Evolutionary conservation across 2,888 invertebrate species (phyloP), one percentile per base, ranked within the genome.

Genomic region (Acholoe squamosa): DNA sequence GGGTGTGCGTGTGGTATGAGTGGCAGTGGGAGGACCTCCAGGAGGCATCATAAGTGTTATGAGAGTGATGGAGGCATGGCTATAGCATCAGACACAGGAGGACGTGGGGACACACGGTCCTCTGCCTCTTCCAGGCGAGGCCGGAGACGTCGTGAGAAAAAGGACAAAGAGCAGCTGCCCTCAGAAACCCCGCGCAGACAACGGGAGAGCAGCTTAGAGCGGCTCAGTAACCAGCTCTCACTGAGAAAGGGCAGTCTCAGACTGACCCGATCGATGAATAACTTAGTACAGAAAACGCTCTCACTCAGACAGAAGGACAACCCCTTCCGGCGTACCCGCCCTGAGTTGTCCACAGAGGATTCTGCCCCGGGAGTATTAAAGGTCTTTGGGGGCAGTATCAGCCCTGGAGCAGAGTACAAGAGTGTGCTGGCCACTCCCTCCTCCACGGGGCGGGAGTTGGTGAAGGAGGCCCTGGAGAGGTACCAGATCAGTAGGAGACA

Each of bases 371-470:
- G 95, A 0, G 94, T 95, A 1, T 91, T 95, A 33, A 94, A 94
- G 91, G 93, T 95, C 76, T 94, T 94, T 91, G 95, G 95, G 19
- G 94, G 94, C 84, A 93, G 94, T 19, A 92, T 95, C 51, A 90
- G 93, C 77, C 94, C 94, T 7, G 95, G 95, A 16, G 94, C 94
- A 12, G 93, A 94, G 86, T 95, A 95, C 91, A 95, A 95, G 92
- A 94, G 94, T 91, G 95, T 95, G 16, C 91, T 95, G 28, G 95
- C 95, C 10, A 94, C 94, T 7, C 93, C 93, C 34, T 91, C 94
- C 34, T 95, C 95, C 52, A 95, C 94, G 14, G 94, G 94, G 16
- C 91, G 92, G 84, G 95, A 95, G 90, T 92, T 95, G 22, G 93
- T 95, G 51, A 95, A 94, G 90, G 94, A 95, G 91, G 94, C 94